Percentiles rank a stretch among this genome's conserved stretches.
Conservation (phyloP, 2,888 invertebrate species). For the Microctonus brassicae region DNA sequence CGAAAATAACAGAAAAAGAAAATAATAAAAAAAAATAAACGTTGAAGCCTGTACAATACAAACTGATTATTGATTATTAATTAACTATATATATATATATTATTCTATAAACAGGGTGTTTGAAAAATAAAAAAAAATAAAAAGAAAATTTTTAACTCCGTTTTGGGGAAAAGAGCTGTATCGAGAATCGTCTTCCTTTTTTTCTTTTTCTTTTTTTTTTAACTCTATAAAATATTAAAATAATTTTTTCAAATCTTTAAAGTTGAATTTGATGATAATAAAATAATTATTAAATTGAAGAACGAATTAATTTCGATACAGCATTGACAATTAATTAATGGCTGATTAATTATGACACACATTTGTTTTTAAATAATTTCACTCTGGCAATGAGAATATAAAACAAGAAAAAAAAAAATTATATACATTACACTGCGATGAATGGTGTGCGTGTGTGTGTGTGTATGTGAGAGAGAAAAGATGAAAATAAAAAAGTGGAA, state of each 20-base stretch:
- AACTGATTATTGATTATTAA: constrained; percentile 68
- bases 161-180: not conserved
- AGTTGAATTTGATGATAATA: not conserved
- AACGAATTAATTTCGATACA: constrained; percentile 22
- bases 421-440: constrained; percentile 36
- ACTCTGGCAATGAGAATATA: constrained; percentile 57
- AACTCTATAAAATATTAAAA: constrained; percentile 48
- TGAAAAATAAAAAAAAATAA: constrained; percentile 40
- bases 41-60: constrained; percentile 66
- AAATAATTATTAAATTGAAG: not conserved
- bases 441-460: constrained; percentile 31
- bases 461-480: constrained; percentile 35
- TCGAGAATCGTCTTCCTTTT: constrained; percentile 25
- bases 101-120: constrained; percentile 62
- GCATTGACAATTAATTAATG: constrained; percentile 59
- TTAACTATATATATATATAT: constrained; percentile 53
- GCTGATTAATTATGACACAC: constrained; percentile 22
- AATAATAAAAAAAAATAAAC: constrained; percentile 29
- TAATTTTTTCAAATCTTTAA: constrained; percentile 55
- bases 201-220: no score
- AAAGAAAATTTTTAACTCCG: constrained; percentile 6
- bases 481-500: constrained; percentile 31
- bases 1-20: not conserved
- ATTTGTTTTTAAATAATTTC: constrained; percentile 61
- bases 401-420: no score